Base-by-base conservation (phyloP, 2,113 vertebrate species). In the Podarcis raffonei region DNA sequence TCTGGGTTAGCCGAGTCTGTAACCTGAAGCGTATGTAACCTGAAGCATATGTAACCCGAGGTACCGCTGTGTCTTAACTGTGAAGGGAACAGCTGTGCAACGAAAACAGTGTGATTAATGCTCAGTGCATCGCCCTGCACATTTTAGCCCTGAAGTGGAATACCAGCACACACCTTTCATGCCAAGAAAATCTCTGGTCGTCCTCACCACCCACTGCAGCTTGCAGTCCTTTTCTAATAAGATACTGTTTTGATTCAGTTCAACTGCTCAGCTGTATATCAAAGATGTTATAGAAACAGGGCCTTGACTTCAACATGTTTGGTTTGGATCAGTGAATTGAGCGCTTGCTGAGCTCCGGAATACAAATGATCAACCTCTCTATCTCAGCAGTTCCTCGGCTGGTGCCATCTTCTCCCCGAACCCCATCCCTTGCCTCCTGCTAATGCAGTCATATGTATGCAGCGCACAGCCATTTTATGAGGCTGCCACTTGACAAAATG, bases 371-470 rank as follows among this genome's bases (percentile, higher is more conserved):
- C 94, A 93, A 90, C 91, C 91, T 95, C 92, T 94, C 94, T 92
- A 84, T 94, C 93, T 94, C 87, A 90, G 95, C 91, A 75, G 82
- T 95, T 90, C 85, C 94, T 93, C 93, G 48, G 90, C 93, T 86
- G 89, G 89, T 95, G 91, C 94, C 87, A 92, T 90, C 94, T 85
- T 89, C 90, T 90, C 0, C 5, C 59, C 59, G 1, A 11, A 53
- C 48, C 48, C 48, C 48, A 53, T 53, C 48, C n/a, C 0, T 86
- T 91, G 93, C 86, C 94, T 92, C 86, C 89, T 92, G 92, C 92
- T 96, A 96, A 95, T 96, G 86, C 92, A 92, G 93, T 95, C 94
- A 96, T 96, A 95, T 96, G 95, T 95, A 96, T 96, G 95, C 95
- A 94, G 94, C 77, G 81, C 94, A 96, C 95, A 95, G 92, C 91